Evolutionary conservation across 2,797 vertebrate genomes (phyloP), one percentile per base, ranked within the genome.

Genomic region (Myotis pilosus): DNA sequence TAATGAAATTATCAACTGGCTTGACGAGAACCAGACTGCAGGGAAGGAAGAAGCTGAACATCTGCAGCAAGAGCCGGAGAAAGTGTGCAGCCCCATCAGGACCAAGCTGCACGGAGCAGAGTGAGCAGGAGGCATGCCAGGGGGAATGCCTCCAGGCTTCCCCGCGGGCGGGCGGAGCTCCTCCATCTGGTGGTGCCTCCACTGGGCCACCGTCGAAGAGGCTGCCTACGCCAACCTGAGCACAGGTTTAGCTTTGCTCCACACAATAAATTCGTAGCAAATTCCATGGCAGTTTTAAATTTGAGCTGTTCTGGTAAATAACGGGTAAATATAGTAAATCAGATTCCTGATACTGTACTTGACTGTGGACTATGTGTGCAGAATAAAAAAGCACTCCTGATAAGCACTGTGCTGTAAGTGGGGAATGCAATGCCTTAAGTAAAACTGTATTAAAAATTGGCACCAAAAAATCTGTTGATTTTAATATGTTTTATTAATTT

Each of bases 1-100:
- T 91, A 99, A 98, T 0, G 99, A 99, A 91, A 98, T 99, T 64
- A 99, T 99, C 97, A 97, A 97, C 96, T 99, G 99, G 99, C 98
- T 99, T 96, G 99, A 99, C 94, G 98, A 98, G 96, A 99, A 99
- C 88, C 99, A 99, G 98, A 98, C 98, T 0, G 98, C 98, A 0
- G 98, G 99, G 79, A 99, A 98, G 95, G 98, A 98, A 8, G 98
- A 98, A 92, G 98, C 98, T 36, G 98, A 98, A 74, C 98, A 99
- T 69, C 98, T 98, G 93, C 98, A 99, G 97, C 98, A 98, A 36
- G 98, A 99, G 83, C 97, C 98, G 96, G 98, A 98, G 97, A 99
- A 98, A 87, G 98, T 98, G 36, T 99, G 98, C 96, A 99, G 98
- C 89, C 98, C 98, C n/a, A 98, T 98, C 93, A 98, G 98, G 89